Base-by-base conservation (phyloP, 1,140 invertebrate genomes). In the Magallana ariakensis region DNA sequence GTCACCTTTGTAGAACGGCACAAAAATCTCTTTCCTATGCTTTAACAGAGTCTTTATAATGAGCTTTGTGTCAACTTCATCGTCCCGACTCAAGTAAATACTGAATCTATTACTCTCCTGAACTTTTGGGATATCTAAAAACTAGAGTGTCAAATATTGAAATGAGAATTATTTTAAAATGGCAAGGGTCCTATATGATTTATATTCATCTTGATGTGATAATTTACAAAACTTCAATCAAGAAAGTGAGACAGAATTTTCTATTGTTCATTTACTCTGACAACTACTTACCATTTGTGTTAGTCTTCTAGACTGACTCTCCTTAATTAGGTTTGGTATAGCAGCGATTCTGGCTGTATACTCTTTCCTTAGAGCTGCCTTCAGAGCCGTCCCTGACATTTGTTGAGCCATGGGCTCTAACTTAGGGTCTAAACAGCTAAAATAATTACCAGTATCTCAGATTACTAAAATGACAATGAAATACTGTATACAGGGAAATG, bases 31-130 rank as follows among this genome's bases (percentile, higher is more conserved):
- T 89, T 96, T 97, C 8, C 95, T 95, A n/a, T 91, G 91, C 5
- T 95, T 90, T 90, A 97, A 96, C 88, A 97, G 96, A 88, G 96
- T 94, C 60, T 95, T 92, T 16, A 98, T 94, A 53, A 98, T 96
- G 0, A 95, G 95, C 0, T 96, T 94, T 4, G 97, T 98, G 89
- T 97, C 95, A 15, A 98, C 95, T 94, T 98, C 97, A 87, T 96
- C 94, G 10, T 95, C 91, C 85, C 96, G 97, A 92, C 96, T 97
- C 88, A 98, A 94, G 93, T 96, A 98, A 56, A 97, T 92, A 0
- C 97, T 96, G 4, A 98, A 94, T 85, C 97, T 95, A 81, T 96
- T 95, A 84, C 91, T 89, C 9, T 54, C 22, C 80, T 88, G 58
- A n/a, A 86, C 89, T 58, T 85, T 83, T 22, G 86, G 55, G 5